Evolutionary conservation across 2,113 vertebrate species (phyloP).

Genomic region (Pseudopodoces humilis): DNA sequence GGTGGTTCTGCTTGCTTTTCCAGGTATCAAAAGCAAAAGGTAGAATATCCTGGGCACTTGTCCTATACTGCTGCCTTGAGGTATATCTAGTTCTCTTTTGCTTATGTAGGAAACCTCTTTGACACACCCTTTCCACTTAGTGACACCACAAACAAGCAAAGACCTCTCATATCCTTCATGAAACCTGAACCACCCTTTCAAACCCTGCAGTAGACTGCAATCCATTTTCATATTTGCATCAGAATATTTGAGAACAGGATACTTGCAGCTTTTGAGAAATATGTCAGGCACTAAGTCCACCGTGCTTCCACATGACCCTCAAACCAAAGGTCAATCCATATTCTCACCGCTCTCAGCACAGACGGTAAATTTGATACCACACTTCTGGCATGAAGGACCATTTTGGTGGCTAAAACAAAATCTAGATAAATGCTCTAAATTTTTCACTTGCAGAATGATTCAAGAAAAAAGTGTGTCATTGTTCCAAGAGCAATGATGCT

Average conservation of each 20-base stretch:
- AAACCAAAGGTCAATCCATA: not conserved
- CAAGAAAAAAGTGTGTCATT: not conserved
- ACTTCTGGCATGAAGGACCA: not conserved
- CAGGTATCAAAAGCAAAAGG: not conserved
- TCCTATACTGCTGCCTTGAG: not conserved
- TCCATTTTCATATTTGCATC: not conserved
- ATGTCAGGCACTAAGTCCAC: not conserved
- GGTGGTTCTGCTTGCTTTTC: not conserved
- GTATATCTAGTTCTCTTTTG: not conserved
- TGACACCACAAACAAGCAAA: not conserved
- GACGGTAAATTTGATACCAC: not conserved
- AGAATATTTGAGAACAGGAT: not conserved
- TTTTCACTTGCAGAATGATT: not conserved
- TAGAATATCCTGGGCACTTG: not conserved
- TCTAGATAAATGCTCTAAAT: not conserved
- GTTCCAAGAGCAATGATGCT: not conserved
- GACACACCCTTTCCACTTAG: not conserved
- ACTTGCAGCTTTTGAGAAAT: not conserved
- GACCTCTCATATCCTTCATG: not conserved
- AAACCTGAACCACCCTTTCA: not conserved
- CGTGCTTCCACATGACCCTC: not conserved
- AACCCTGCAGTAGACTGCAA: not conserved
- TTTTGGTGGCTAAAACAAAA: not conserved
- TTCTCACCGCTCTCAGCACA: not conserved
- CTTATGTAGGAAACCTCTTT: not conserved